Conservation (phyloP, 2,113 vertebrate species). For the Falco punctatus region DNA sequence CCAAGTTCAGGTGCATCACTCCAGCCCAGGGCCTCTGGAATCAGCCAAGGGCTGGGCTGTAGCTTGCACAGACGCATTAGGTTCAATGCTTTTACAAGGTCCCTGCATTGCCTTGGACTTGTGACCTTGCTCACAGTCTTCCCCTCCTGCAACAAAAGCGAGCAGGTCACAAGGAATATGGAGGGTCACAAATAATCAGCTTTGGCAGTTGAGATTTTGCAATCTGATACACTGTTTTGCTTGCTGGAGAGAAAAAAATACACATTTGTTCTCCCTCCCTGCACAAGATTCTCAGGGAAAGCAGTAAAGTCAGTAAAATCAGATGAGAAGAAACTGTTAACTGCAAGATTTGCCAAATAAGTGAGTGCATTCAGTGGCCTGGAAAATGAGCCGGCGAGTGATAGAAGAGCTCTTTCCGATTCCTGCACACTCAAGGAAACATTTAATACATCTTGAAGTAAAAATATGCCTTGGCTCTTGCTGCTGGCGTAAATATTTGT, state of each 20-base stretch:
- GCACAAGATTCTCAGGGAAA: background rate
- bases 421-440: slow-evolving; percentile 67
- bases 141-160: rapidly evolving
- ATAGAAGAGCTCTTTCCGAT: slow-evolving; percentile 52
- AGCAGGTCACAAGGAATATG: background rate
- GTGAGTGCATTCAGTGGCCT: slow-evolving; percentile 57
- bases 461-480: slow-evolving; percentile 58
- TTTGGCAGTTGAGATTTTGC: background rate
- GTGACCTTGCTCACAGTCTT: background rate
- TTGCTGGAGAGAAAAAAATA: background rate
- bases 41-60: background rate
- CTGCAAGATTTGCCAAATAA: slow-evolving; percentile 58
- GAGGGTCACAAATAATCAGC: background rate
- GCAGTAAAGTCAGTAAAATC: slow-evolving; percentile 22
- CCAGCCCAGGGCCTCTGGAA: background rate
- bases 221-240: background rate
- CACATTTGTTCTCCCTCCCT: background rate
- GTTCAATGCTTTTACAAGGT: background rate
- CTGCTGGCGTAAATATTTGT: slow-evolving; percentile 68
- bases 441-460: slow-evolving; percentile 64
- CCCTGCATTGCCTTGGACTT: background rate
- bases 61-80: background rate
- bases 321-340: slow-evolving; percentile 27
- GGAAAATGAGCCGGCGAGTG: slow-evolving; percentile 67
- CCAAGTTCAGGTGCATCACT: background rate